Conservation (phyloP, 2,797 vertebrate species). For the Acanthurus lineatus region DNA sequence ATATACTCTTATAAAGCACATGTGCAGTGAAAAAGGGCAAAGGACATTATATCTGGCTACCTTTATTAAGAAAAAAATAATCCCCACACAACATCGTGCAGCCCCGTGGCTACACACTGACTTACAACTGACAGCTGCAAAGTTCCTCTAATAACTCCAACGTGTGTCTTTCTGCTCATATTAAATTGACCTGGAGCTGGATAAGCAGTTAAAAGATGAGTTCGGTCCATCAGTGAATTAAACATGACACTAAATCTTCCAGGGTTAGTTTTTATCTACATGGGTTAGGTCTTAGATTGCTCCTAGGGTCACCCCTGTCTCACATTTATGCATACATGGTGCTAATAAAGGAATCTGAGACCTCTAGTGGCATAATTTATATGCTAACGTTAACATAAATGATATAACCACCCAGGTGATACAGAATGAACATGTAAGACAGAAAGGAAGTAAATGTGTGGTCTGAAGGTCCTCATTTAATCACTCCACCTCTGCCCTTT, state of each 20-base stretch:
- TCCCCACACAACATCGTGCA: slow-evolving; percentile 38
- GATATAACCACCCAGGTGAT: background rate
- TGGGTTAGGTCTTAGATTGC: slow-evolving; percentile 22
- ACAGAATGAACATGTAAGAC: slow-evolving; percentile 13
- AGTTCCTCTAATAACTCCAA: slow-evolving; percentile 72
- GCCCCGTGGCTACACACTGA: slow-evolving; percentile 43
- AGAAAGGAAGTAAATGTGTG: slow-evolving; percentile 15
- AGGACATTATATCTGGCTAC: too few relatives aligned
- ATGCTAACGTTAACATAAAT: slow-evolving; percentile 31
- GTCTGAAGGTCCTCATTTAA: slow-evolving; percentile 33
- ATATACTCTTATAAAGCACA: too few relatives aligned
- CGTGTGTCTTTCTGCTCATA: slow-evolving; percentile 63
- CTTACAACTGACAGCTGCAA: slow-evolving; percentile 62
- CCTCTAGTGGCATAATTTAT: slow-evolving; percentile 26
- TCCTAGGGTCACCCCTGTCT: slow-evolving; percentile 9
- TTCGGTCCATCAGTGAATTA: slow-evolving; percentile 66
- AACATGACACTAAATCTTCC: slow-evolving; percentile 55
- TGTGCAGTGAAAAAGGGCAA: too few relatives aligned
- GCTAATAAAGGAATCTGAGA: background rate
- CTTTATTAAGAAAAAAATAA: too few relatives aligned
- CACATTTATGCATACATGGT: slow-evolving; percentile 14
- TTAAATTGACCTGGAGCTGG: slow-evolving; percentile 54
- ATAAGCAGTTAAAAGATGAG: slow-evolving; percentile 47
- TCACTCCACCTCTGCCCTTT: background rate
- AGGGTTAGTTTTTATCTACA: slow-evolving; percentile 54